Evolutionary conservation across 2,113 vertebrate species (phyloP).

Genomic region (Osmerus eperlanus): DNA sequence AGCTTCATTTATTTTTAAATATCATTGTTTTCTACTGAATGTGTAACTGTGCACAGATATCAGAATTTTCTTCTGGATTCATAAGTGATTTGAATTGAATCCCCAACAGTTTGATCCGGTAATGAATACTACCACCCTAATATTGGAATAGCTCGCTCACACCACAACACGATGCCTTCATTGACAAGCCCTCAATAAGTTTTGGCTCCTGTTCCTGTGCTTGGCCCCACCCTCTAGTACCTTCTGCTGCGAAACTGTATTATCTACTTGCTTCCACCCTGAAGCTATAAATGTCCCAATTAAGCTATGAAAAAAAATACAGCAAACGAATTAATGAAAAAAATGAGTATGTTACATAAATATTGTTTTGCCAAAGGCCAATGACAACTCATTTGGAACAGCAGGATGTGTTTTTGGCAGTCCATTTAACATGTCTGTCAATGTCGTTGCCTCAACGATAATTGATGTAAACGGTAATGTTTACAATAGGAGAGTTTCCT

Average conservation of each 20-base stretch:
- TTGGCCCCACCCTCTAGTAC: neutral
- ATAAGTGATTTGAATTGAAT: too few relatives aligned
- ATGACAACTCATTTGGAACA: conserved; percentile 35
- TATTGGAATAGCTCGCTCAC: too few relatives aligned
- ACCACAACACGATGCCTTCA: too few relatives aligned
- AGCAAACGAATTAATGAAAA: conserved; percentile 23
- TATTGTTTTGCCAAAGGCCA: conserved; percentile 30
- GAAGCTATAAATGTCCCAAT: conserved; percentile 41
- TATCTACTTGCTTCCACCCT: conserved; percentile 23
- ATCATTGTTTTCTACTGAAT: too few relatives aligned
- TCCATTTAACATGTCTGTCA: conserved; percentile 47
- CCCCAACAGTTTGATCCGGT: too few relatives aligned
- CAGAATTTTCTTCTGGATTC: too few relatives aligned
- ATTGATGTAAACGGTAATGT: conserved; percentile 40
- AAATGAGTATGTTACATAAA: conserved; percentile 40
- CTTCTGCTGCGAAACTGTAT: conserved; percentile 19
- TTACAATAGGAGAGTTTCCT: conserved; percentile 28
- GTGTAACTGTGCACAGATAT: too few relatives aligned
- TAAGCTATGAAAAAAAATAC: conserved; percentile 15
- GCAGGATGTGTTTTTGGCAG: conserved; percentile 49
- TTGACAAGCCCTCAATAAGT: conserved; percentile 7
- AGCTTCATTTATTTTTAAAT: too few relatives aligned
- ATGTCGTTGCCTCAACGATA: conserved; percentile 23
- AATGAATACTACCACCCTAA: too few relatives aligned
- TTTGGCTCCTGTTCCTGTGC: conserved; percentile 8